A percentile compares a stretch with the other conserved stretches of the same genome.
phyloP scores from a whole-genome alignment of 2,797 vertebrate species.

The Scyliorhinus canicula region DNA sequence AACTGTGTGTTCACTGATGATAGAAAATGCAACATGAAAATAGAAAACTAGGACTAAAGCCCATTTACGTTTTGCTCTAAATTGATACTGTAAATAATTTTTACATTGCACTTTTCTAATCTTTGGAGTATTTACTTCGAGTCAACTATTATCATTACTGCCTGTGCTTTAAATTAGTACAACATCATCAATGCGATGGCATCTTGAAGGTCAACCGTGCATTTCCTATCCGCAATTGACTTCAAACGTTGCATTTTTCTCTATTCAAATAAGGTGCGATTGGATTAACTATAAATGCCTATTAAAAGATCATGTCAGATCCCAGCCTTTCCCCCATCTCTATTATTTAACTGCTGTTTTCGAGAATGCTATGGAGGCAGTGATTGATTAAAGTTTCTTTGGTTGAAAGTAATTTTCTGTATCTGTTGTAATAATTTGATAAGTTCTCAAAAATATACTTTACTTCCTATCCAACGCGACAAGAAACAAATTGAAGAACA shows the following conservation, averaged over 20 bases:
- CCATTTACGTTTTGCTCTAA: neutral
- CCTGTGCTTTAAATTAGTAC: neutral
- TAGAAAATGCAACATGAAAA: neutral
- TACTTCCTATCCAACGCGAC: neutral
- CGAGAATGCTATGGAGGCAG: neutral
- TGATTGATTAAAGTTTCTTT: conserved; percentile 30
- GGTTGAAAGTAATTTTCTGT: conserved; percentile 35
- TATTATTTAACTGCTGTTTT: conserved; percentile 34
- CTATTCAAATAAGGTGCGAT: conserved; percentile 3
- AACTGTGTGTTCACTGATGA: neutral
- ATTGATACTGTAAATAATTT: neutral
- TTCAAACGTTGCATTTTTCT: neutral
- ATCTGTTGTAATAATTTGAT: conserved; percentile 31
- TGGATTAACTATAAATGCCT: conserved; percentile 24
- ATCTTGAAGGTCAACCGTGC: neutral
- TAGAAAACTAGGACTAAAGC: neutral
- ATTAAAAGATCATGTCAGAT: conserved; percentile 16
- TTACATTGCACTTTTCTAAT: neutral
- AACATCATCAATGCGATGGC: neutral
- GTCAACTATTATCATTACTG: neutral
- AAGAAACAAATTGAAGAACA: conserved; percentile 34
- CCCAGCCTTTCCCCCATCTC: conserved; percentile 7
- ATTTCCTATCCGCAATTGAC: neutral
- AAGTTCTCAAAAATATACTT: conserved; percentile 30
- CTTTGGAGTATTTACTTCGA: neutral